Base-by-base conservation (phyloP, 2,888 invertebrate species). In the Philaethria dido region DNA sequence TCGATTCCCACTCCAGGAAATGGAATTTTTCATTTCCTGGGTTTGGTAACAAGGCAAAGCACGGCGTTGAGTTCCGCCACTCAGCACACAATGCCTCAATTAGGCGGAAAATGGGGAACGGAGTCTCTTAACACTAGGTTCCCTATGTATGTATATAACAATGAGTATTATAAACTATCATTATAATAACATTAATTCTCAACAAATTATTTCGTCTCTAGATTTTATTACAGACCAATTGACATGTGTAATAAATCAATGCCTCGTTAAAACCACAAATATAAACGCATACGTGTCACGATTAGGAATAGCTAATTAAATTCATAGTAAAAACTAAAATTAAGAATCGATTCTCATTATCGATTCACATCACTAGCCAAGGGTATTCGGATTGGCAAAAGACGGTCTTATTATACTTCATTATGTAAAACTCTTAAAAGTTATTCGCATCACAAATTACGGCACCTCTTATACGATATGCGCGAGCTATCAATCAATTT, bases 271-370 rank as follows among this genome's bases (percentile, higher is more conserved):
- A 60, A 60, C 64, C 45, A 69, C 62, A 66, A 59, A 64, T 66
- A 69, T 62, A 66, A 48, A 29, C 29, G 54, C 22, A 33, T 62
- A 74, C 74, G 74, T 73, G 73, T 64, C 63, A 5, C 39, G 74
- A 57, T 66, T 74, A 50, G 52, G 54, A 70, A 72, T 68, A 60
- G 36, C 29, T 65, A 47, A 67, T 71, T 69, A 62, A 54, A 55
- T 62, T 39, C 44, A 33, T 44, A 33, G 29, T 55, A 67, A 52
- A 60, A 59, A 48, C 50, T 57, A 66, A 70, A 64, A 64, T 59
- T 59, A 64, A 39, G 55, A 39, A 25, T 39, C 18, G 9, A 39
- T 62, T 20, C 36, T 44, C 29, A 71, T 69, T 44, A 62, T 14
- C n/a, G 13, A 71, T 71, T 69, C 71, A 36, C 13, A 47, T 36